Conservation (phyloP, 2,888 invertebrate species). For the Dusona sp. region DNA sequence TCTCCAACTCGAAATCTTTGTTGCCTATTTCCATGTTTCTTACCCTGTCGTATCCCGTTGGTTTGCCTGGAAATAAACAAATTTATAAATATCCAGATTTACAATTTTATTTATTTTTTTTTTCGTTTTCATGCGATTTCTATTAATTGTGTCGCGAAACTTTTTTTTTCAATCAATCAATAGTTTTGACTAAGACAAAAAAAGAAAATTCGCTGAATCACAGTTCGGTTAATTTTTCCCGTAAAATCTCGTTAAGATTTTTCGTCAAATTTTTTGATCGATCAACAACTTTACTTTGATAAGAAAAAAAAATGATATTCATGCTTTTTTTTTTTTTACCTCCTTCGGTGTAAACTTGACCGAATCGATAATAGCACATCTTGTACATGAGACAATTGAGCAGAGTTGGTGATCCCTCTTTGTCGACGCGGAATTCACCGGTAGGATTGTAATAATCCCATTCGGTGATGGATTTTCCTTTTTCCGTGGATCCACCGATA, state of each 20-base stretch:
- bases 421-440: constrained; percentile 98
- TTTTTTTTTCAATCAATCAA: too few relatives aligned
- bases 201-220: too few relatives aligned
- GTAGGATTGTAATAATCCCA: constrained; percentile 97
- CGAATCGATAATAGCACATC: constrained; percentile 99
- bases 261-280: not conserved
- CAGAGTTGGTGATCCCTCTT: constrained; percentile 95
- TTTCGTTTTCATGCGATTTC: not conserved
- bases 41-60: constrained; percentile 98
- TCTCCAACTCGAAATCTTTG: constrained; percentile 98
- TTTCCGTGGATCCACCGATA: constrained; percentile 97
- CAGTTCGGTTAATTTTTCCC: not conserved
- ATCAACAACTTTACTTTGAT: not conserved
- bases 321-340: constrained; percentile 85
- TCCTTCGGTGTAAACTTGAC: constrained; percentile 97
- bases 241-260: not conserved
- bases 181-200: too few relatives aligned
- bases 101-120: too few relatives aligned
- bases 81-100: not conserved
- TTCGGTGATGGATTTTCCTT: constrained; percentile 98
- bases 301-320: not conserved
- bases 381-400: constrained; percentile 99
- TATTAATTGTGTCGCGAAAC: too few relatives aligned
- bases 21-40: constrained; percentile 99
- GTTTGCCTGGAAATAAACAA: constrained; percentile 89